Percentiles rank a stretch among this genome's conserved stretches.
Evolutionary conservation across 2,888 invertebrate genomes (phyloP).

Genomic region (Rotaria magnacalcarata): DNA sequence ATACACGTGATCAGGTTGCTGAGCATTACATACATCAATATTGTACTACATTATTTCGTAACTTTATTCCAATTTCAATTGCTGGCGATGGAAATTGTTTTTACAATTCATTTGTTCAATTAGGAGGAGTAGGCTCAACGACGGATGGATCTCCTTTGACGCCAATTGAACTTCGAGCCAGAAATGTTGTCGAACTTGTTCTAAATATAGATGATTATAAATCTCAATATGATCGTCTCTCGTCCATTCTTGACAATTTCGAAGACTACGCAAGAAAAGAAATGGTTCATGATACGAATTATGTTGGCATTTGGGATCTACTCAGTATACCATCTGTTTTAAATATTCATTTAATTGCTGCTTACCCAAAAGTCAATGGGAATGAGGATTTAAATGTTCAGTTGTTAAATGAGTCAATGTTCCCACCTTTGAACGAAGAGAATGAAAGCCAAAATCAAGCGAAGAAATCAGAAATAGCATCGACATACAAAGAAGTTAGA

Average conservation of each 20-base stretch:
- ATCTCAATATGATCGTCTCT: neutral
- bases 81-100: slow-evolving; percentile 10
- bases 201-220: neutral
- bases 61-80: neutral
- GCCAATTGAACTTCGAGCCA: neutral
- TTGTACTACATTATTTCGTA: neutral
- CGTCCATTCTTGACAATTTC: neutral
- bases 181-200: slow-evolving; percentile 5
- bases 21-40: neutral
- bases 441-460: neutral
- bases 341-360: neutral
- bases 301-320: neutral
- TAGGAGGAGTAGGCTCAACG: neutral
- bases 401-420: neutral
- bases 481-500: neutral
- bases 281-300: neutral
- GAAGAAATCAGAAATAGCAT: neutral
- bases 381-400: neutral
- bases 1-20: neutral
- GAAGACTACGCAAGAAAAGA: neutral
- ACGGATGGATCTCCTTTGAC: neutral
- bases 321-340: slow-evolving; percentile 2
- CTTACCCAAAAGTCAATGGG: slow-evolving; percentile 16
- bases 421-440: neutral
- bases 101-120: neutral